Base-by-base conservation (phyloP, 2,113 vertebrate species). In the Alaudala cheleensis region DNA sequence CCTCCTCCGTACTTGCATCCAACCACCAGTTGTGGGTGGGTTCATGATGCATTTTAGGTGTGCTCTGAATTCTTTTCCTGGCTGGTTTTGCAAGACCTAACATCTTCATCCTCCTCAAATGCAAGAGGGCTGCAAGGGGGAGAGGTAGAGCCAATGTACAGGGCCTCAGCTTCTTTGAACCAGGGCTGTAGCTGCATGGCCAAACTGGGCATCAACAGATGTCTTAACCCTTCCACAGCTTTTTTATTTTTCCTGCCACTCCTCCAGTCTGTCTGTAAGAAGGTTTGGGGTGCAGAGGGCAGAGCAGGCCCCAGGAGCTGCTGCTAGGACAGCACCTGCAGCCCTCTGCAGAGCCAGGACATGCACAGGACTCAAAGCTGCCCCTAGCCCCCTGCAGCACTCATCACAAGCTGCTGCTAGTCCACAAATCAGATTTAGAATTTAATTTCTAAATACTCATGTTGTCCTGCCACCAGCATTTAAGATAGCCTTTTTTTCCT, bases 211-310 rank as follows among this genome's bases (percentile, higher is more conserved):
- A 80, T 60, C 79, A 31, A 24, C 28, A 74, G 31, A 14, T 2
- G 0, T 24, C 12, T 40, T 28, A n/a, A 66, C 18, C 56, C 33
- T 79, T 65, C 65, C 51, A 12, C 60, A 61, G 12, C 9, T 47
- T 60, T 45, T 57, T 42, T 25, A 2, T 19, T 45, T 67, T 60
- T 33, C 34, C 39, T 8, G 2, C 25, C 12, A 3, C 33, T 60
- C 0, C 0, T 17, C 8, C 40, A 22, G 3, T 11, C 14, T 9
- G 6, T 17, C 44, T 2, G 2, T 19, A 0, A 0, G 57, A 33
- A 79, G 26, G 44, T 33, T 37, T 33, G 67, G 53, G 54, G 6
- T 0, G 0, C 14, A 24, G n/a, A 9, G 20, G n/a, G 44, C 62
- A 47, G 53, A 50, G 42, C 65, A 69, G 28, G 14, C 39, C 42